Base-by-base conservation (phyloP, 2,888 invertebrate genomes). In the Acleris laterana region DNA sequence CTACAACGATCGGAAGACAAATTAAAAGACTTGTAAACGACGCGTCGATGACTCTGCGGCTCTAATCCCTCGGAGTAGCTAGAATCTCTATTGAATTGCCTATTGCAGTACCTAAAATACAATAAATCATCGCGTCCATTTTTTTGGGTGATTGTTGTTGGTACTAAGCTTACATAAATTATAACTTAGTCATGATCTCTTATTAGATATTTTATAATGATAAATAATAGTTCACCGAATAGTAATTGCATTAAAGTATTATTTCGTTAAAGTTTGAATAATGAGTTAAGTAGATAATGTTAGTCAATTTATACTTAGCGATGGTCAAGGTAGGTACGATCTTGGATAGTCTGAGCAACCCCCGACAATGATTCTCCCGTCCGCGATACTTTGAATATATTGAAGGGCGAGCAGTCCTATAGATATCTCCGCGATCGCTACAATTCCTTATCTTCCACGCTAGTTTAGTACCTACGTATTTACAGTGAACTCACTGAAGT, bases 121-220 rank as follows among this genome's bases (percentile, higher is more conserved):
- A 82, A 83, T 80, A 82, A 82, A 82, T 84, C 80, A 83, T 87
- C 85, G 87, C 88, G 88, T 88, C 88, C 88, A 88, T 84, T 85
- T 81, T 76, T 76, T 84, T 79, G 78, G 81, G 80, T 87, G 81
- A 79, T 83, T 83, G 80, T 70, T 74, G 76, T 83, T 83, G 77
- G 68, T 67, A 66, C 38, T 72, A 70, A 68, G 57, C 53, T 70
- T 61, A 69, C 62, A 42, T 69, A 62, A 62, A 69, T 69, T 63
- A 68, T 67, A 63, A 68, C 60, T 64, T 69, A 46, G 38, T 13
- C 60, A 51, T 57, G 61, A 62, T 66, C 62, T 66, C 66, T 63
- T 55, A 62, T 22, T 56, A 59, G 32, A 50, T 59, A 50, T 59
- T 59, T 59, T 59, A 49, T 50, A 20, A 59, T 32, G 16, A 38